phyloP scores from a whole-genome alignment of 2,888 invertebrate species.

The Lycophotia porphyrea region DNA sequence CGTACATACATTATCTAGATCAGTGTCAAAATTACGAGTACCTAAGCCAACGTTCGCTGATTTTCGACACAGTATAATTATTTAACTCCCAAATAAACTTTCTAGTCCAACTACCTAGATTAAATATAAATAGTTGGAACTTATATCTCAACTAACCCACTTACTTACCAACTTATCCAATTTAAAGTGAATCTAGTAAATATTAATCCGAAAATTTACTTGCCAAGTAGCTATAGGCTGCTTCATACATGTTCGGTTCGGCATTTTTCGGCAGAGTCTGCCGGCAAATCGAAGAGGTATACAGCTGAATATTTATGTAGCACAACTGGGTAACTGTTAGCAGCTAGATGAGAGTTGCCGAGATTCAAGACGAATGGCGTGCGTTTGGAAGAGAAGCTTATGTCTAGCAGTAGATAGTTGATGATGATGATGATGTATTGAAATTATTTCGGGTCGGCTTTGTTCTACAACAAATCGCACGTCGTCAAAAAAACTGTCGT shows the following conservation, averaged over 20 bases:
- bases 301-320: neutral
- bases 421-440: neutral
- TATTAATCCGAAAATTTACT: slow-evolving; percentile 25
- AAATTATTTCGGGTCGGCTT: neutral
- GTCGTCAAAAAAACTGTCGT: neutral
- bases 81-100: neutral
- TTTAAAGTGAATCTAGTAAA: slow-evolving; percentile 36
- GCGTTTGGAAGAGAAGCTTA: neutral
- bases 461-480: neutral
- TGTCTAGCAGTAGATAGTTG: neutral
- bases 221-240: slow-evolving; percentile 1
- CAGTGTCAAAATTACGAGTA: neutral
- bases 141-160: slow-evolving; percentile 33
- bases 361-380: neutral
- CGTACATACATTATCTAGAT: neutral
- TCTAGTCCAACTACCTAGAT: neutral
- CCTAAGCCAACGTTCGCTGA: neutral
- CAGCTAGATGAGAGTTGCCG: neutral
- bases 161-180: slow-evolving; percentile 49
- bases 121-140: slow-evolving; percentile 1
- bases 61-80: neutral
- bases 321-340: neutral
- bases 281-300: neutral
- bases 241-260: neutral
- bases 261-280: neutral